A percentile compares a stretch with the other conserved stretches of the same genome.
Conservation (phyloP, 2,888 invertebrate species). For the Parascotia fuliginaria region DNA sequence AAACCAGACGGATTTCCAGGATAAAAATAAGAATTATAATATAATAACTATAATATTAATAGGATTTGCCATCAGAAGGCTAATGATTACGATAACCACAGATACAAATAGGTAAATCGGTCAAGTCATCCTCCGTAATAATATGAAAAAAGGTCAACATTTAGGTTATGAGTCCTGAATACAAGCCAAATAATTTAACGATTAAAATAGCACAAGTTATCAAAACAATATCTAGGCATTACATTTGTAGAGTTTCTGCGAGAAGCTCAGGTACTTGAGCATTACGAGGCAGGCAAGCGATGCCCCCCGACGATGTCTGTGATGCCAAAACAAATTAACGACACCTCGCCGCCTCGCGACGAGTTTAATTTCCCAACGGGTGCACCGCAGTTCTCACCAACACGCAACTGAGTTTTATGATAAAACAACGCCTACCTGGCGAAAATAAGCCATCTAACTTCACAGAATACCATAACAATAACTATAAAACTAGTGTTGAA, state of each 20-base stretch:
- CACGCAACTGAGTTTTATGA: conserved; percentile 56
- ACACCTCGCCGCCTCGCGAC: conserved; percentile 59
- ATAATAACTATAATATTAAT: no score
- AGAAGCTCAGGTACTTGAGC: conserved; percentile 33
- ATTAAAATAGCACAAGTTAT: conserved; percentile 8
- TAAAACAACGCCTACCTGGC: conserved; percentile 45
- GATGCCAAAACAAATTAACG: conserved; percentile 76
- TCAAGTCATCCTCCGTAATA: no score
- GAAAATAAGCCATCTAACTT: conserved; percentile 47
- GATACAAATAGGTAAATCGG: no score
- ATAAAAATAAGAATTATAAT: no score
- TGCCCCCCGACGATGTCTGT: conserved; percentile 42
- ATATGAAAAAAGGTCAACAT: no score
- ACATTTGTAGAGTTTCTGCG: conserved; percentile 39
- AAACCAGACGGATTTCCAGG: no score
- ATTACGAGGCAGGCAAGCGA: conserved; percentile 40
- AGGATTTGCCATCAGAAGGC: no score
- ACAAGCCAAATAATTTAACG: no score
- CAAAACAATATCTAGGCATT: conserved; percentile 29
- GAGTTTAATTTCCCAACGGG: conserved; percentile 82
- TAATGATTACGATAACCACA: no score
- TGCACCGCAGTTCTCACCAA: conserved; percentile 59
- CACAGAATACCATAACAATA: conserved; percentile 40
- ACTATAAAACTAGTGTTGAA: conserved; percentile 33
- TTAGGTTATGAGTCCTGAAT: no score